Conservation (phyloP, 1,140 invertebrate species). For the Coptotermes formosanus region DNA sequence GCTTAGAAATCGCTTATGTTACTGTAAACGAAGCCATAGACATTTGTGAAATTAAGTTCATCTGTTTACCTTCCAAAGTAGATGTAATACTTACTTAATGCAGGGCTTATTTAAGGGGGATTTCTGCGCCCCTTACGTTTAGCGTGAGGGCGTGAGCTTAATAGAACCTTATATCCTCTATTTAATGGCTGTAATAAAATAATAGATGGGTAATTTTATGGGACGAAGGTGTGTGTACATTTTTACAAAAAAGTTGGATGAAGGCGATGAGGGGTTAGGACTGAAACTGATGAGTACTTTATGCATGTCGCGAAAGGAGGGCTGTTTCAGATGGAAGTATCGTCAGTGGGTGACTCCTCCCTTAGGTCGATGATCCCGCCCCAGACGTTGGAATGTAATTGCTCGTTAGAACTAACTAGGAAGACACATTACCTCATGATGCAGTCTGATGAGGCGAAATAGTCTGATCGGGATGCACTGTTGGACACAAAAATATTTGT, state of each 20-base stretch:
- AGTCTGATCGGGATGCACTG: background rate
- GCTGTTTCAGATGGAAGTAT: background rate
- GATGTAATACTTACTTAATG: background rate
- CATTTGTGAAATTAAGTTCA: background rate
- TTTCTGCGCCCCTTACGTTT: background rate
- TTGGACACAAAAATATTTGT: background rate
- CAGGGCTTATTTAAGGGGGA: background rate
- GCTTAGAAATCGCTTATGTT: background rate
- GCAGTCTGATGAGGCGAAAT: background rate
- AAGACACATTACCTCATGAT: slow-evolving; percentile 1
- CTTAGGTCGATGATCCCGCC: background rate
- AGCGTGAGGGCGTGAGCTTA: background rate
- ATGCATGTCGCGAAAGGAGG: background rate
- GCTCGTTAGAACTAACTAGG: slow-evolving; percentile 3
- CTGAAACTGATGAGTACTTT: background rate
- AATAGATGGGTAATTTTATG: slow-evolving; percentile 13
- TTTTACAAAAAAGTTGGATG: background rate
- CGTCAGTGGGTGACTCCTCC: background rate
- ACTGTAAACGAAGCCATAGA: background rate
- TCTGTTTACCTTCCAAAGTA: background rate
- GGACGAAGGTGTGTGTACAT: background rate
- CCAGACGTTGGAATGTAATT: background rate
- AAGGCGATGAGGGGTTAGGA: background rate
- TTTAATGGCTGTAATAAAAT: slow-evolving; percentile 10
- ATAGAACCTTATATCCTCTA: background rate